Base-by-base conservation (phyloP, 2,113 vertebrate species). In the Pachycephala philippinensis region DNA sequence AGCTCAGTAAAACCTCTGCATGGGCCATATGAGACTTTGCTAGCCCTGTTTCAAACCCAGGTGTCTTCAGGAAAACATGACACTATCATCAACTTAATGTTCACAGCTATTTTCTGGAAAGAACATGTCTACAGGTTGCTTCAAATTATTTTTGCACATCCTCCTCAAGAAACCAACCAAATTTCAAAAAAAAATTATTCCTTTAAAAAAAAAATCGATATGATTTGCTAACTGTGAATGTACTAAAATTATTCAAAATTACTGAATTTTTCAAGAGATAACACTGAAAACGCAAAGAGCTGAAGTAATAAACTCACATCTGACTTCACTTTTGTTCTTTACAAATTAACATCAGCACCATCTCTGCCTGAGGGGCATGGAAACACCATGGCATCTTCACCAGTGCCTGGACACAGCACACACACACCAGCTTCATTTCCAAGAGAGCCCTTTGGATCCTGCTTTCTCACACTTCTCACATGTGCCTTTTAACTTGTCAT, bases 291-390 rank as follows among this genome's bases (percentile, higher is more conserved):
- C 1, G 6, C 24, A 57, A n/a, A 74, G 47, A 57, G 28, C 59
- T 74, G 17, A 66, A 93, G n/a, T 45, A 63, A 81, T 12, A 82
- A 77, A 50, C 26, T 52, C 28, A 7, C 69, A 93, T 66, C 57
- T 94, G 79, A 92, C 47, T 79, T 81, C 40, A 31, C 39, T 95
- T 94, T 72, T 72, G 35, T 44, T 84, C 61, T 54, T 27, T 22
- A 5, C 2, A 9, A 72, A 85, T 60, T 33, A 35, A 50, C 9
- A 19, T 18, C 78, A 57, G 84, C 20, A 50, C 76, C 84, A 52
- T 21, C 35, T 3, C 37, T 86, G 90, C 87, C 66, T 82, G 39
- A 56, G 66, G 80, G 75, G 39, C 24, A 19, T 5, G 9, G 59
- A 72, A 77, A 7, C 76, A 17, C 57, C 18, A 18, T 0, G 1